A percentile compares a stretch with the other conserved stretches of the same genome.
Evolutionary conservation across 1,140 invertebrate species (phyloP).

Genomic region (Theocolax elegans): DNA sequence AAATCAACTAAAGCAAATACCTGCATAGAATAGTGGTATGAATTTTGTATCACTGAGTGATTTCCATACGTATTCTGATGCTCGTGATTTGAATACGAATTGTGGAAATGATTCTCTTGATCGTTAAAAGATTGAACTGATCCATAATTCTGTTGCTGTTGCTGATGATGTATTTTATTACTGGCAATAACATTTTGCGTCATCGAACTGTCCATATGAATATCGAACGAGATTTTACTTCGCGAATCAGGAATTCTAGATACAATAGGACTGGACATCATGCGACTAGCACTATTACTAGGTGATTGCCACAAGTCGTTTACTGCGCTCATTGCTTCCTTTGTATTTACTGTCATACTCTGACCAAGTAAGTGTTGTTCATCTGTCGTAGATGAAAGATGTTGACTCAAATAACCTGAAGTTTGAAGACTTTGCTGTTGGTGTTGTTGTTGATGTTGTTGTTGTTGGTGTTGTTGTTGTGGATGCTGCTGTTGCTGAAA

Average conservation of each 20-base stretch:
- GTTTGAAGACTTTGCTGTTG: slow-evolving; percentile 52
- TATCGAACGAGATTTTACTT: slow-evolving; percentile 66
- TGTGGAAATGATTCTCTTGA: slow-evolving; percentile 59
- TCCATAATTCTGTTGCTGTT: slow-evolving; percentile 42
- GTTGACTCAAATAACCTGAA: slow-evolving; percentile 55
- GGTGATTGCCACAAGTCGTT: slow-evolving; percentile 64
- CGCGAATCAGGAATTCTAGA: slow-evolving; percentile 52
- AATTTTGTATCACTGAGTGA: slow-evolving; percentile 51
- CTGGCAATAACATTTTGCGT: slow-evolving; percentile 66
- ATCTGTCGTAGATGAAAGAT: slow-evolving; percentile 51
- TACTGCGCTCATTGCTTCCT: slow-evolving; percentile 67
- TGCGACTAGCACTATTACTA: slow-evolving; percentile 23
- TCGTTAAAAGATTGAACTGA: slow-evolving; percentile 55
- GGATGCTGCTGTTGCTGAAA: slow-evolving; percentile 50
- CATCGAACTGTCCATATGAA: slow-evolving; percentile 72
- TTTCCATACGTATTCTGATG: slow-evolving; percentile 53
- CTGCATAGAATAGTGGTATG: slow-evolving; percentile 60
- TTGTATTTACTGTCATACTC: slow-evolving; percentile 72
- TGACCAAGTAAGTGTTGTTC: slow-evolving; percentile 61
- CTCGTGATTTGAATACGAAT: slow-evolving; percentile 61
- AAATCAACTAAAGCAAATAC: slow-evolving; percentile 35
- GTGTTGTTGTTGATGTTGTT: slow-evolving; percentile 47
- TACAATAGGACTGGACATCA: slow-evolving; percentile 49
- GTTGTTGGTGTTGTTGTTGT: slow-evolving; percentile 37
- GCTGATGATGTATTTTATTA: slow-evolving; percentile 56